These are phyloP conservation scores for Triplophysa dalaica DNA, from an alignment of 2,113 vertebrate genomes.

Conservation along the genomic window DNA sequence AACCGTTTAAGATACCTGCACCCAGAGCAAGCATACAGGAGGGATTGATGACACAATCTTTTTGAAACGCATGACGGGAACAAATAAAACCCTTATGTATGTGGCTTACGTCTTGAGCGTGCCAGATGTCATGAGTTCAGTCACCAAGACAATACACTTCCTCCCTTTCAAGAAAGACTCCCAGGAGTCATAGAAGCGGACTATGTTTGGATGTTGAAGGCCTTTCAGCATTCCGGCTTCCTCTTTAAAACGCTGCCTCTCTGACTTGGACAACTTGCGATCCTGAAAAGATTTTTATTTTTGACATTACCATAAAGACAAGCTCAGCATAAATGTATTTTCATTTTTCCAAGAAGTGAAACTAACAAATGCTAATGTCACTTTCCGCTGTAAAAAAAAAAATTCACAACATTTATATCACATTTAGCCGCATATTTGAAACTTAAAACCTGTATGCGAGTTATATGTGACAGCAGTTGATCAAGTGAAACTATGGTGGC, in stretches of 20 bases:
- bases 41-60: neutral
- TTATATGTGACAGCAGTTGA: neutral
- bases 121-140: slow-evolving; percentile 97
- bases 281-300: slow-evolving; percentile 73
- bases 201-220: slow-evolving; percentile 98
- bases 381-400: neutral
- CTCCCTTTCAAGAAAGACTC: slow-evolving; percentile 95
- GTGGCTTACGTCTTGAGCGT: slow-evolving; percentile 96
- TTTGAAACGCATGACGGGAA: neutral
- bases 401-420: too few relatives aligned
- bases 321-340: too few relatives aligned
- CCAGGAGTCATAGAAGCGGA: slow-evolving; percentile 98
- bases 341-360: neutral
- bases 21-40: neutral
- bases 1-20: slow-evolving; percentile 95
- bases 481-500: neutral
- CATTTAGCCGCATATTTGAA: too few relatives aligned
- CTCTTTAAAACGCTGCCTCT: slow-evolving; percentile 96
- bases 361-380: neutral
- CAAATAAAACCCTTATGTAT: neutral
- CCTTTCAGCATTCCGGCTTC: slow-evolving; percentile 98
- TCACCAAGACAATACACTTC: slow-evolving; percentile 97
- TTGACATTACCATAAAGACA: neutral
- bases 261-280: slow-evolving; percentile 92
- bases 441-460: neutral